These are phyloP conservation scores for Phodopus roborovskii DNA, from an alignment of 2,113 vertebrate genomes.

Conservation along the genomic window DNA sequence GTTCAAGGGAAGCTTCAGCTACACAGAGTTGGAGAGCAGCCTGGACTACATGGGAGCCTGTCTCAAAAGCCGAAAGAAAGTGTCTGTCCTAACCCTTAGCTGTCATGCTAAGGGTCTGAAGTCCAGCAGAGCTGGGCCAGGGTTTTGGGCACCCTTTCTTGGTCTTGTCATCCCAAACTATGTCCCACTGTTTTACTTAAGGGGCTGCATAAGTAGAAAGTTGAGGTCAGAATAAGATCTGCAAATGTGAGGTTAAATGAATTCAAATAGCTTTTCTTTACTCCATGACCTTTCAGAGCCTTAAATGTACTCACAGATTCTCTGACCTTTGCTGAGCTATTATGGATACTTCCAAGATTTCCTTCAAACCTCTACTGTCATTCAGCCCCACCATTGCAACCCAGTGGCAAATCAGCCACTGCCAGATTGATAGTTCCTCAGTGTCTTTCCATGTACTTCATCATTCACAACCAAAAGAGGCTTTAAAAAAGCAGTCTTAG, in stretches of 20 bases:
- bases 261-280: not conserved
- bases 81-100: not conserved
- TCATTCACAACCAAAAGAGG: not conserved
- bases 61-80: not conserved
- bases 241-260: not conserved
- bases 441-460: not conserved
- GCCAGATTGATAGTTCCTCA: not conserved
- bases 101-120: not conserved
- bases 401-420: not conserved
- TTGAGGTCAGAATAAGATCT: not conserved
- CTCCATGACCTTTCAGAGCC: not conserved
- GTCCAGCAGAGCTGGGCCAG: not conserved
- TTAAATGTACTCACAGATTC: not conserved
- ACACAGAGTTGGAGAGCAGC: not conserved
- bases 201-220: not conserved
- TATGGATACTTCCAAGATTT: too few relatives aligned
- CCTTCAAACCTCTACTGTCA: not conserved
- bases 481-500: not conserved
- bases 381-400: not conserved
- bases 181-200: not conserved
- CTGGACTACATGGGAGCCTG: not conserved
- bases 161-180: not conserved
- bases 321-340: not conserved
- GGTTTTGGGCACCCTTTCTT: not conserved
- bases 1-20: not conserved